Evolutionary conservation across 1,140 invertebrate genomes (phyloP).

Genomic region (Anagrus nilaparvatae): DNA sequence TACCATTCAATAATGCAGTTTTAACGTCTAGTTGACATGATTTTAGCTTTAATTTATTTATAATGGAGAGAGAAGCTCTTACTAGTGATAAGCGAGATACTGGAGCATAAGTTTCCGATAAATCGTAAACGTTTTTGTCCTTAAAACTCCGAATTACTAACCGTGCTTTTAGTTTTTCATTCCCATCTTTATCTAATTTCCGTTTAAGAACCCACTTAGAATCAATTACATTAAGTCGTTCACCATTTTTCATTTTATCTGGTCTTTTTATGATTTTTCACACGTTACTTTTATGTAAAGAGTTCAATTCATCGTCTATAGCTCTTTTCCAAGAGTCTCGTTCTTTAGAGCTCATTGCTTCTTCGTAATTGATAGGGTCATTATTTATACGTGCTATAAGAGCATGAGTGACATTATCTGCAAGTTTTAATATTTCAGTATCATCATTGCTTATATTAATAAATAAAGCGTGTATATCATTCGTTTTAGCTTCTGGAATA

Average conservation of each 20-base stretch:
- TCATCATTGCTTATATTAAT: too few species aligned
- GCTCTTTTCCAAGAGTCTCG: conserved; percentile 15
- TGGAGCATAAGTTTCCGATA: conserved; percentile 8
- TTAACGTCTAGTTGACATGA: conserved; percentile 29
- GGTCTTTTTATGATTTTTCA: conserved; percentile 6
- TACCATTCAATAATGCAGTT: conserved; percentile 30
- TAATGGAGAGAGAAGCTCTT: conserved; percentile 11
- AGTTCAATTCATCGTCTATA: conserved; percentile 11
- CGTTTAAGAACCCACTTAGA: conserved; percentile 3
- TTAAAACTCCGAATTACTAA: conserved; percentile 14
- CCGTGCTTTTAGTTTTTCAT: conserved; percentile 11
- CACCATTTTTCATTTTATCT: not conserved
- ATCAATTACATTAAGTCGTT: conserved; percentile 2
- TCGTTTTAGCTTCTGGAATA: too few species aligned
- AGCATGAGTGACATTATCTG: too few species aligned
- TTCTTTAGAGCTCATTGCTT: not conserved
- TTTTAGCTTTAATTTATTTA: conserved; percentile 17
- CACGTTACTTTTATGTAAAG: conserved; percentile 10
- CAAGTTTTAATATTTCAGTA: too few species aligned
- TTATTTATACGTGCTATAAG: not conserved
- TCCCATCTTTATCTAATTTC: not conserved
- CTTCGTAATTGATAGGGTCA: not conserved
- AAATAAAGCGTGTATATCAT: too few species aligned
- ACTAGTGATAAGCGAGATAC: conserved; percentile 15
- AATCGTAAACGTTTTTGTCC: conserved; percentile 5